Evolutionary conservation across 2,888 invertebrate genomes (phyloP).

Genomic region (Pandemis corylana): DNA sequence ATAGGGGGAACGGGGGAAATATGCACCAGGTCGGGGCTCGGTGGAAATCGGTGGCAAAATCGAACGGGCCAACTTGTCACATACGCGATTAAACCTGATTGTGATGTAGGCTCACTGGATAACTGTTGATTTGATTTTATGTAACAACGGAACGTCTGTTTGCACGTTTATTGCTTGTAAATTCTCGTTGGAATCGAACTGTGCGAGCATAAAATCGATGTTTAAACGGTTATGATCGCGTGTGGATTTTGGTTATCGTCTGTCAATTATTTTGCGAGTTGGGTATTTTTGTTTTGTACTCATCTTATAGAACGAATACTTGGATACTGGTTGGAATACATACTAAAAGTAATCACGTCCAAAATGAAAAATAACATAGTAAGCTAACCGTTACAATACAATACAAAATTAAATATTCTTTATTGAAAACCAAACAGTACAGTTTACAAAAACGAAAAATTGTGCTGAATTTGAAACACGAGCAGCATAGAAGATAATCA

Average conservation of each 20-base stretch:
- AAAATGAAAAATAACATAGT: too few species aligned
- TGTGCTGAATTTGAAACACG: too few species aligned
- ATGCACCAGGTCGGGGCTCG: slow-evolving; percentile 41
- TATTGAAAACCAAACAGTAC: too few species aligned
- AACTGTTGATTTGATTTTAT: slow-evolving; percentile 86
- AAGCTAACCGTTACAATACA: too few species aligned
- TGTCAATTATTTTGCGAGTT: slow-evolving; percentile 65
- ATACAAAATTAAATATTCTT: too few species aligned
- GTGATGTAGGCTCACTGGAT: slow-evolving; percentile 84
- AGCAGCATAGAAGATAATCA: too few species aligned
- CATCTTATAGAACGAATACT: background rate
- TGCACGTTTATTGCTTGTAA: slow-evolving; percentile 82
- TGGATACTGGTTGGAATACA: background rate
- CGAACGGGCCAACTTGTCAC: slow-evolving; percentile 81
- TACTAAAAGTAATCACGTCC: too few species aligned
- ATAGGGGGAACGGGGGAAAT: slow-evolving; percentile 40
- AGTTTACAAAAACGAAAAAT: too few species aligned
- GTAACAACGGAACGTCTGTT: slow-evolving; percentile 83
- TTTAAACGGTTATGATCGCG: slow-evolving; percentile 79
- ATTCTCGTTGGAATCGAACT: slow-evolving; percentile 77
- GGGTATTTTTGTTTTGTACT: slow-evolving; percentile 51
- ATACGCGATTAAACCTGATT: slow-evolving; percentile 84
- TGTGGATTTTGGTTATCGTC: slow-evolving; percentile 66
- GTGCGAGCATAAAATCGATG: slow-evolving; percentile 79
- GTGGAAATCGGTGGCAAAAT: slow-evolving; percentile 49